These are phyloP conservation scores for Ameiurus melas DNA, from an alignment of 2,113 vertebrate species.

Conservation along the genomic window DNA sequence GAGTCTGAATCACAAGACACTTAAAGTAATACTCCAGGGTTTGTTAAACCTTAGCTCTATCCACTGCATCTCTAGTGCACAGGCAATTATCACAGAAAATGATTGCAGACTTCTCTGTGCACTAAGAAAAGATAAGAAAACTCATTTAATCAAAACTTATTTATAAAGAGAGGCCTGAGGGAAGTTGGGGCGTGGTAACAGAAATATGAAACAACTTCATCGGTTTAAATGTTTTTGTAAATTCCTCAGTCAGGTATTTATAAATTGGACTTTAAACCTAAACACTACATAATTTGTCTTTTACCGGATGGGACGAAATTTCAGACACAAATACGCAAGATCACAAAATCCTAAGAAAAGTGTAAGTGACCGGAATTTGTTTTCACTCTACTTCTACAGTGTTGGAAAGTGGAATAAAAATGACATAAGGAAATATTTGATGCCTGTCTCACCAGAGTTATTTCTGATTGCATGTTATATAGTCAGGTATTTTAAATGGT, in stretches of 20 bases:
- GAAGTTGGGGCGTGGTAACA: background rate
- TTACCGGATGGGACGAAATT: background rate
- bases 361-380: background rate
- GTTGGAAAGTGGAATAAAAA: background rate
- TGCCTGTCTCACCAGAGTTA: background rate
- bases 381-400: background rate
- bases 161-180: background rate
- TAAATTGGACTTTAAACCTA: background rate
- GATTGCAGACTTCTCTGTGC: background rate
- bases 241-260: background rate
- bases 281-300: background rate
- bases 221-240: background rate
- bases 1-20: slow-evolving; percentile 29
- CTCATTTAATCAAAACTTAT: background rate
- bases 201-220: background rate
- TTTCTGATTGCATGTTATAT: background rate
- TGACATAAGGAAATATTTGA: background rate
- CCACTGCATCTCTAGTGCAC: slow-evolving; percentile 7
- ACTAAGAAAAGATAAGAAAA: background rate
- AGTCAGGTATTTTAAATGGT: background rate
- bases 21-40: slow-evolving; percentile 13
- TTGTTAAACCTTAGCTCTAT: background rate
- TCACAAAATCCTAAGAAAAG: background rate
- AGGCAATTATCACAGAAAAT: background rate
- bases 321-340: background rate